These are phyloP conservation scores for Pseudorhombus dupliciocellatus DNA, from an alignment of 2,113 vertebrate species.

Conservation along the genomic window DNA sequence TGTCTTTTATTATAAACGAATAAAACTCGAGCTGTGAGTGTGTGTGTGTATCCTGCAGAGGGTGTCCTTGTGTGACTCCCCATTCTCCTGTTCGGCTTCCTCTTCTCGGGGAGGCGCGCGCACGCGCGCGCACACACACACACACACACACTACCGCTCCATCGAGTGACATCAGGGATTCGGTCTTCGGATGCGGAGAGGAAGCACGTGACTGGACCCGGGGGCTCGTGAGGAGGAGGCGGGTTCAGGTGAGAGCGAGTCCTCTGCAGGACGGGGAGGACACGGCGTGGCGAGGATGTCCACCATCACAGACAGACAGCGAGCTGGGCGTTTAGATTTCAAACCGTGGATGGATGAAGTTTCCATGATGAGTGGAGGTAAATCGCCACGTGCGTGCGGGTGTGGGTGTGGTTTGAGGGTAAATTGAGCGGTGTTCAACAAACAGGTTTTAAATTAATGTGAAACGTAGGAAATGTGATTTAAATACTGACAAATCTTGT, in stretches of 20 bases:
- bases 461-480: too few relatives aligned
- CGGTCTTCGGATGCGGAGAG: background rate
- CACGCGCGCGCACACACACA: background rate
- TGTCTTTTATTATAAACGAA: too few relatives aligned
- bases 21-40: background rate
- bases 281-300: too few relatives aligned
- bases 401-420: too few relatives aligned
- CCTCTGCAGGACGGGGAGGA: too few relatives aligned
- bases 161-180: background rate
- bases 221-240: background rate
- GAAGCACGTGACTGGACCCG: background rate
- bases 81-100: background rate
- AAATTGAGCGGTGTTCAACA: too few relatives aligned
- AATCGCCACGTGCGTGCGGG: background rate
- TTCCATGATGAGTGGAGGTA: background rate
- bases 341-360: background rate
- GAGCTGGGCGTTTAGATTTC: background rate
- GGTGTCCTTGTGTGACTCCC: slow-evolving; percentile 35
- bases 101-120: background rate
- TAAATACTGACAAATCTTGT: too few relatives aligned
- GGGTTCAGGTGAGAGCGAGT: background rate
- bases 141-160: background rate
- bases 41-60: slow-evolving; percentile 12
- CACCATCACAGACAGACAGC: too few relatives aligned
- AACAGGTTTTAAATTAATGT: too few relatives aligned